A percentile compares a stretch with the other conserved stretches of the same genome.
Evolutionary conservation across 2,113 vertebrate genomes (phyloP).

Genomic region (Planiliza haematocheilus): DNA sequence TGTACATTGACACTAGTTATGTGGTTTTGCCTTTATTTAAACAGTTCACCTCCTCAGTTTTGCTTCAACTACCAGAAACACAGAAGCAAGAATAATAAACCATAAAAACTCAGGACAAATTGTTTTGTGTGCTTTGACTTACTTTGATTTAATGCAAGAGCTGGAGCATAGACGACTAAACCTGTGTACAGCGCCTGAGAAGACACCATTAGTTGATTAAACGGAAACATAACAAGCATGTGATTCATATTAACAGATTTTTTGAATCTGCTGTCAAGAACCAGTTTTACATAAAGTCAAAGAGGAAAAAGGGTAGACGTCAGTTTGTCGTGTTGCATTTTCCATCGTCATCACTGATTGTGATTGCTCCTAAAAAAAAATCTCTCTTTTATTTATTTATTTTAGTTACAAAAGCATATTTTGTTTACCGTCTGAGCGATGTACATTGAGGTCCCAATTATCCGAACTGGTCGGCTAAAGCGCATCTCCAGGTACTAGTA

Average conservation of each 20-base stretch:
- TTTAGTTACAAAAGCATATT: neutral
- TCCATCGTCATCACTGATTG: neutral
- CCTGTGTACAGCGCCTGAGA: slow-evolving; percentile 84
- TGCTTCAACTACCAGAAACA: too few relatives aligned
- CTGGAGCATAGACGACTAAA: slow-evolving; percentile 87
- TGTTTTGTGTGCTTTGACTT: slow-evolving; percentile 45
- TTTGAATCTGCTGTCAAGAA: neutral
- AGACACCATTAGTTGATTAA: slow-evolving; percentile 77
- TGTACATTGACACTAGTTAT: too few relatives aligned
- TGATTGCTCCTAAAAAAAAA: neutral
- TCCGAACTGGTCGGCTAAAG: slow-evolving; percentile 76
- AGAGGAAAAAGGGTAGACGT: slow-evolving; percentile 33
- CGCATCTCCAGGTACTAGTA: slow-evolving; percentile 85
- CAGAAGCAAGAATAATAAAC: neutral
- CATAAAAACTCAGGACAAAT: neutral
- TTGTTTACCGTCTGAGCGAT: slow-evolving; percentile 82
- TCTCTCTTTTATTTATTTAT: neutral
- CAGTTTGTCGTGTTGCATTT: slow-evolving; percentile 26
- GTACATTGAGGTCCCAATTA: slow-evolving; percentile 85
- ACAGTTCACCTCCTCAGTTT: too few relatives aligned
- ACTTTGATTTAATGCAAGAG: slow-evolving; percentile 87
- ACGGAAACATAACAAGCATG: slow-evolving; percentile 32
- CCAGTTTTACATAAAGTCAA: slow-evolving; percentile 55
- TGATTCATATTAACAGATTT: slow-evolving; percentile 51
- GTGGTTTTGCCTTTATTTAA: too few relatives aligned